Base-by-base conservation (phyloP, 53 echinoderm and acorn worm genomes). In the Henricia sp. region DNA sequence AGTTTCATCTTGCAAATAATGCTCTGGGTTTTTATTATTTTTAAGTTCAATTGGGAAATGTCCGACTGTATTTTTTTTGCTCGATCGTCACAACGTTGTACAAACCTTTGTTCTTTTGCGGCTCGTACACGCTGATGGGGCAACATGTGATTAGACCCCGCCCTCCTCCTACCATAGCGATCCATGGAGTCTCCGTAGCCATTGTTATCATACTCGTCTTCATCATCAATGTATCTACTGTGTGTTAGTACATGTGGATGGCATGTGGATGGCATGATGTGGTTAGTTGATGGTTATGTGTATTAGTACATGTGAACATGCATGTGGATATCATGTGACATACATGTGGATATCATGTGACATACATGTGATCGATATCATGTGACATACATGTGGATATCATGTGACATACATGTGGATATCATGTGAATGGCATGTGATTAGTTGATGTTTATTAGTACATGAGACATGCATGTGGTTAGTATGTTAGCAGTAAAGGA, bases 111-210 rank as follows among this genome's bases (percentile, higher is more conserved):
- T 56, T 84, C 83, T 32, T 57, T 83, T 19, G 86, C 72, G 0
- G 84, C 85, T 55, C 58, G 62, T 27, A 93, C 33, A 26, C 90
- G 86, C 24, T 93, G 83, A 51, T 93, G 93, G 32, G 89, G 93
- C 53, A 91, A 88, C 54, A 83, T 58, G 17, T 85, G 91, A 85
- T 82, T 88, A 74, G 89, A 74, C 37, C 65, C 71, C 59, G 86
- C 57, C n/a, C 44, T 64, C 64, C 82, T 75, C 30, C 91, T 34
- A 56, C 84, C 36, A 52, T 87, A 77, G 55, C 89, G 87, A 51
- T 67, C 63, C 36, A 57, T 53, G 17, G 38, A 32, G 69, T 90
- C 69, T 25, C 62, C 70, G 63, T 84, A 68, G 28, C 77, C 78
- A 84, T 88, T 46, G 20, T 91, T 69, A 42, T 84, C 78, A 71